Evolutionary conservation across 2,797 vertebrate genomes (phyloP).

Genomic region (Lycodopsis pacificus): DNA sequence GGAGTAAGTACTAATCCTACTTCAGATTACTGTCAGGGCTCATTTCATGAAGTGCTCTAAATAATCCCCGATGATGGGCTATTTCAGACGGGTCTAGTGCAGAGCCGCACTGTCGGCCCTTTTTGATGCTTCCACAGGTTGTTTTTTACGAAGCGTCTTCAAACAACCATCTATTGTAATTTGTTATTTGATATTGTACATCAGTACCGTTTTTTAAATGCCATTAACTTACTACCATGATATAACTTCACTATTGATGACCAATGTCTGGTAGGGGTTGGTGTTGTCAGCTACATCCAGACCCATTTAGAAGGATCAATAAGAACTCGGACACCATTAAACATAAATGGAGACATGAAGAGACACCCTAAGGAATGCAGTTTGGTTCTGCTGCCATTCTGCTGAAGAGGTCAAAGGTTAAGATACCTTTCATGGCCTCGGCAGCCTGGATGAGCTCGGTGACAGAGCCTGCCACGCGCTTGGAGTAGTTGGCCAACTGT

Average conservation of each 20-base stretch:
- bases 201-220: neutral
- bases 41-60: conserved; percentile 36
- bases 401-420: conserved; percentile 22
- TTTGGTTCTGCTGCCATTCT: neutral
- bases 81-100: conserved; percentile 3
- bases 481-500: conserved; percentile 91
- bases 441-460: conserved; percentile 97
- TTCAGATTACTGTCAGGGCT: conserved; percentile 40
- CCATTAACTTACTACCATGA: neutral
- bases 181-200: neutral
- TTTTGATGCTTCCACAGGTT: neutral
- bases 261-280: neutral
- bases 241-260: neutral
- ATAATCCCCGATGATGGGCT: conserved; percentile 20
- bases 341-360: neutral
- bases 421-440: conserved; percentile 97
- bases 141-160: neutral
- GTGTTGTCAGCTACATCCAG: neutral
- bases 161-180: neutral
- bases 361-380: neutral
- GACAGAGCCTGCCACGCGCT: conserved; percentile 92
- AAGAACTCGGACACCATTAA: neutral
- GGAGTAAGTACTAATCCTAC: conserved; percentile 26
- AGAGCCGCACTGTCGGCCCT: neutral
- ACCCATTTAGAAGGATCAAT: neutral